A percentile compares a stretch with the other conserved stretches of the same genome.
phyloP scores from a whole-genome alignment of 2,888 invertebrate genomes.

The Phasia obesa region DNA sequence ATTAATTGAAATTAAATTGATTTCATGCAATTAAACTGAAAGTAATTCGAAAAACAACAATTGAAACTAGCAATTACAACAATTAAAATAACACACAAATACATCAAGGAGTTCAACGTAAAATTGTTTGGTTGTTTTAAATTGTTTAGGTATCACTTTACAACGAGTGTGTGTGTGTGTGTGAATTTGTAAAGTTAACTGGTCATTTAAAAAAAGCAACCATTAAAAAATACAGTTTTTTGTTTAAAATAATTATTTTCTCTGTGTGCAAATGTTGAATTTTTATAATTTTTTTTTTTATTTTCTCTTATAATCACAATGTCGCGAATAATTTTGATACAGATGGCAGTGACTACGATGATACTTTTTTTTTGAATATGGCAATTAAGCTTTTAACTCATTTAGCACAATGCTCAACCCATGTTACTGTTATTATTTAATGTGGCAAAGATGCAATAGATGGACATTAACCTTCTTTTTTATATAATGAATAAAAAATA shows the following conservation, averaged over 20 bases:
- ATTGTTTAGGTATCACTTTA: constrained; percentile 39
- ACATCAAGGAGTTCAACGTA: background rate
- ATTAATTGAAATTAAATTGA: constrained; percentile 69
- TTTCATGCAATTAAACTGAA: constrained; percentile 66
- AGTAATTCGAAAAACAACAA: constrained; percentile 57
- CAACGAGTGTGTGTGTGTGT: background rate
- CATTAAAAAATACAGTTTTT: constrained; percentile 17
- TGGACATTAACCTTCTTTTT: constrained; percentile 70
- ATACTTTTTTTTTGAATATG: constrained; percentile 69
- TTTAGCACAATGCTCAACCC: constrained; percentile 60
- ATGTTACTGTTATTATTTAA: constrained; percentile 47
- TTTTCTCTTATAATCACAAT: background rate
- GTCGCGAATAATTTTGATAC: constrained; percentile 34
- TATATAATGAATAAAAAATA: constrained; percentile 52
- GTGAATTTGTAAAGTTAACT: constrained; percentile 33
- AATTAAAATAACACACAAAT: constrained; percentile 38
- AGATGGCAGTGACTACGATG: constrained; percentile 58
- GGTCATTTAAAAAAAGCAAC: constrained; percentile 38
- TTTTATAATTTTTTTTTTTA: background rate
- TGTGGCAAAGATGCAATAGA: constrained; percentile 61
- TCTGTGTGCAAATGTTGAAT: constrained; percentile 19
- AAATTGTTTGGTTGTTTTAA: constrained; percentile 20
- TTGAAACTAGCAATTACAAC: constrained; percentile 56
- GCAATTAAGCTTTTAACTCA: constrained; percentile 73
- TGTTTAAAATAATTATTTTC: constrained; percentile 33